Conservation (phyloP, 2,888 invertebrate genomes). For the Ochlodes sylvanus region DNA sequence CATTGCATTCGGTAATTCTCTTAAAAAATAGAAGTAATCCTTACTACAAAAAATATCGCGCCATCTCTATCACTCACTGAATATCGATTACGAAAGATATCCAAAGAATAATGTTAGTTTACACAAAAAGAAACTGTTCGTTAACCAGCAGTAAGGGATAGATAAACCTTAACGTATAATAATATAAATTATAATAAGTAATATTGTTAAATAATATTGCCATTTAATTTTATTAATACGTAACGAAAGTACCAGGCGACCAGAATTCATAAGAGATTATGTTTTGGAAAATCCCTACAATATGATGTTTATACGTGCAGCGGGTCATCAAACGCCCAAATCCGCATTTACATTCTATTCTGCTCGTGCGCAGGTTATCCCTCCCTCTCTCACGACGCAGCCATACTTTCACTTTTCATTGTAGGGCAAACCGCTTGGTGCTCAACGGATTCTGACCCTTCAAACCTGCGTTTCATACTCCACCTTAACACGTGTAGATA, state of each 20-base stretch:
- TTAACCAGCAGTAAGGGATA: no score
- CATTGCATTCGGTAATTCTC: no score
- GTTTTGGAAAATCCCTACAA: conserved; percentile 31
- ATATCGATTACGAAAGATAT: no score
- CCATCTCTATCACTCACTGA: no score
- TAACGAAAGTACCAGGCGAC: conserved; percentile 55
- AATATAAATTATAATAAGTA: no score
- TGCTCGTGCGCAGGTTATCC: conserved; percentile 63
- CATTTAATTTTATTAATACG: conserved; percentile 3
- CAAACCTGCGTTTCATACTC: conserved; percentile 37
- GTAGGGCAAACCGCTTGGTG: conserved; percentile 70
- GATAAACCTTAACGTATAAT: no score
- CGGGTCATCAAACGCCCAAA: conserved; percentile 77
- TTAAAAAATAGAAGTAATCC: no score
- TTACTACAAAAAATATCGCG: no score
- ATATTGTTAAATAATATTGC: no score
- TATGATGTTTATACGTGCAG: conserved; percentile 47
- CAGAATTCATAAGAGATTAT: conserved; percentile 46
- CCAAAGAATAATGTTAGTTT: no score
- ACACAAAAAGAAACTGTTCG: no score
- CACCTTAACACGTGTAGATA: conserved; percentile 24
- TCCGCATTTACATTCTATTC: conserved; percentile 72
- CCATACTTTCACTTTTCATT: conserved; percentile 82
- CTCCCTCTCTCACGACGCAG: conserved; percentile 54
- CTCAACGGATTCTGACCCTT: conserved; percentile 49